Evolutionary conservation across 2,113 vertebrate species (phyloP), one percentile per base, ranked within the genome.

Genomic region (Axis porcinus): DNA sequence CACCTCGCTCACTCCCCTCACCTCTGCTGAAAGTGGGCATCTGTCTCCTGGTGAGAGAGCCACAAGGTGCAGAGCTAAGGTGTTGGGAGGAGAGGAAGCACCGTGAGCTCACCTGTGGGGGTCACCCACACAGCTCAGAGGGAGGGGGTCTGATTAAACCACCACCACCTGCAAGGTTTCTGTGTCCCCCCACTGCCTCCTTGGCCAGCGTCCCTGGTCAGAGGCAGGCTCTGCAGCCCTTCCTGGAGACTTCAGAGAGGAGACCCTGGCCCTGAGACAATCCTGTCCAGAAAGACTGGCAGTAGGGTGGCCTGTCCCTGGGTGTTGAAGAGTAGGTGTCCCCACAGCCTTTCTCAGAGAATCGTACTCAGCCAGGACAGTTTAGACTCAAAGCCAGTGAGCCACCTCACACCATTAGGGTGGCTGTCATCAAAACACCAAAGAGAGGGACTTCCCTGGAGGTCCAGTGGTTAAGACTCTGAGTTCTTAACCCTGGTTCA

Each of bases 11-110:
- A n/a, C 76, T 64, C 40, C 4, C 52, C 62, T 50, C 23, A 28
- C 47, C 7, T 64, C 70, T 19, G 43, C 16, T 2, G 15, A 27
- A 30, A 15, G 25, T 33, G 28, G 21, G 57, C 40, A 14, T 8
- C 12, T 78, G 79, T 28, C 79, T 58, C n/a, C 43, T 40, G 47
- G 55, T 11, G 28, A 47, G 40, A 25, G 45, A 33, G 19, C 10
- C 27, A 21, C 84, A 25, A 64, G 33, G 30, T 6, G 9, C 47
- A 27, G 27, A 30, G 89, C 50, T 43, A 5, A 33, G 64, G 27
- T 0, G 28, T 5, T 7, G 27, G 64, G 50, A 57, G 30, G 47
- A 17, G 28, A 55, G 47, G 19, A 40, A 54, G 23, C 2, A 0
- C 33, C 12, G 0, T 21, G 60, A 45, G 52, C n/a, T 2, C 15